Evolutionary conservation across 2,797 vertebrate genomes (phyloP).

Genomic region (Babyrousa celebensis): DNA sequence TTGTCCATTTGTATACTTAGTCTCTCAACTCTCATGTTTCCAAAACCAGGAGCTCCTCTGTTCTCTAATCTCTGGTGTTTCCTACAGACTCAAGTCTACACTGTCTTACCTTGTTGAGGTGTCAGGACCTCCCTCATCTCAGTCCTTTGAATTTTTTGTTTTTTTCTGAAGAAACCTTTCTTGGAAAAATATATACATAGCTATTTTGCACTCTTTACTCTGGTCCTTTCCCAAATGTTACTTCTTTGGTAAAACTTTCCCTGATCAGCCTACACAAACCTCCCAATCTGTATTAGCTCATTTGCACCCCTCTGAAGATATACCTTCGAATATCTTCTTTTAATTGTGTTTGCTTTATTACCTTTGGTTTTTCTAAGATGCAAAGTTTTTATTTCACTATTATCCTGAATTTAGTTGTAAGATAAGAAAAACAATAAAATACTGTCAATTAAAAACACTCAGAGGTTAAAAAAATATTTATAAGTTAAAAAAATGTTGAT

Average conservation of each 20-base stretch:
- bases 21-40: neutral
- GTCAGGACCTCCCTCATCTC: neutral
- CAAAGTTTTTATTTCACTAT: neutral
- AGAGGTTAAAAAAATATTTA: neutral
- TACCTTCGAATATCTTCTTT: neutral
- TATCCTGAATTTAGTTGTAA: constrained; percentile 15
- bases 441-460: neutral
- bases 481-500: neutral
- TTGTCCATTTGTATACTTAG: neutral
- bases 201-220: neutral
- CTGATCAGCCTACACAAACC: neutral
- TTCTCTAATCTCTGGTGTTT: neutral
- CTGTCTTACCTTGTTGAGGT: neutral
- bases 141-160: neutral
- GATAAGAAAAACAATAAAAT: neutral
- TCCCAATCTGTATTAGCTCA: neutral
- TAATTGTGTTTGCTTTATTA: neutral
- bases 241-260: neutral
- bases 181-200: neutral
- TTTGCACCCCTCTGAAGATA: neutral
- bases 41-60: fast-evolving
- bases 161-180: neutral
- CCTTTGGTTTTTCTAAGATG: neutral
- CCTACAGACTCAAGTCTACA: neutral
- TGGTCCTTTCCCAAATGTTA: neutral